Conservation (phyloP, 2,113 vertebrate genomes). For the Lophius piscatorius region DNA sequence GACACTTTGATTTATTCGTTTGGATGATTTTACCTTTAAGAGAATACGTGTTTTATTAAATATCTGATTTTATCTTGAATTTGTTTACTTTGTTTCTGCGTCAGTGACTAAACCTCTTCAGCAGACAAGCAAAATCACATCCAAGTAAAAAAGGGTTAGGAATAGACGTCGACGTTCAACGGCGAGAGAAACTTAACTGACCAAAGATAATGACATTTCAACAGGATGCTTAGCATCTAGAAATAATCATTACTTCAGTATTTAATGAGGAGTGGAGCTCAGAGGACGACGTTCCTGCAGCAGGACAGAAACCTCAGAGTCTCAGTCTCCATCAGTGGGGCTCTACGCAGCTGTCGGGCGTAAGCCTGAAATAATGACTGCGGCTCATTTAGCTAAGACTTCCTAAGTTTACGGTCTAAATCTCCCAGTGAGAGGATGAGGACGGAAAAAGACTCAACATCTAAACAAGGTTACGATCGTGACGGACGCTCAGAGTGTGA, state of each 20-base stretch:
- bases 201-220: conserved; percentile 50
- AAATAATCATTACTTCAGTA: conserved; percentile 63
- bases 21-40: no score
- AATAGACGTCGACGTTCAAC: no score
- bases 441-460: conserved; percentile 25
- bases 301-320: no score
- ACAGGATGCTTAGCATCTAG: conserved; percentile 43
- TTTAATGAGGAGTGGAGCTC: conserved; percentile 41
- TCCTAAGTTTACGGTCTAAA: conserved; percentile 26
- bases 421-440: conserved; percentile 48
- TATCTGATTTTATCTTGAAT: no score
- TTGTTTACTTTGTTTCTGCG: no score
- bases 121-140: no score
- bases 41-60: no score
- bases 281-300: conserved; percentile 10
- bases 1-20: no score
- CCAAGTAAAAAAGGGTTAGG: no score
- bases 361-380: conserved; percentile 70
- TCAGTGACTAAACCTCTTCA: no score
- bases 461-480: conserved; percentile 21
- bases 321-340: conserved; percentile 40
- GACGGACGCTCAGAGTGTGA: conserved; percentile 36
- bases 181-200: no score
- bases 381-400: conserved; percentile 47
- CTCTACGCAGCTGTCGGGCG: conserved; percentile 64